A percentile compares a stretch with the other conserved stretches of the same genome.
These are phyloP conservation scores for Paramormyrops hopkinsi DNA, from an alignment of 2,797 vertebrate species.

Conservation along the genomic window DNA sequence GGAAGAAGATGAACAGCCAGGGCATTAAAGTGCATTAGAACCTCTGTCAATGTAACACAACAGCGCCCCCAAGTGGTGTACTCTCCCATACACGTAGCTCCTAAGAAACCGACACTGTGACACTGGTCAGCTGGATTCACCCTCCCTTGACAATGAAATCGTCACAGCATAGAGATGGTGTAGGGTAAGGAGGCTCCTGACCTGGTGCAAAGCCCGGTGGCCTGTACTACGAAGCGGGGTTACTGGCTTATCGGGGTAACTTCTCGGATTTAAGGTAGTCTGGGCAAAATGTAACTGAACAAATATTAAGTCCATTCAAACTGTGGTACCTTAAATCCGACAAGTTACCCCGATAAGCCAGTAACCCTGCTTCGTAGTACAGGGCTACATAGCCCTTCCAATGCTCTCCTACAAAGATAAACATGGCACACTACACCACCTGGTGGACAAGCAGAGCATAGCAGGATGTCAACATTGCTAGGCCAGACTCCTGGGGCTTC, in stretches of 20 bases:
- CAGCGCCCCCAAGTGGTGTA: not conserved
- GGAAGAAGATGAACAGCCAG: not conserved
- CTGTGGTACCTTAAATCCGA: too few relatives aligned
- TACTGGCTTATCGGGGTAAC: too few relatives aligned
- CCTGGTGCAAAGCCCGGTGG: not conserved
- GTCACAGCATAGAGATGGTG: not conserved
- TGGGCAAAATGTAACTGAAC: too few relatives aligned
- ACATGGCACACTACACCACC: not conserved
- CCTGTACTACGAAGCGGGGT: too few relatives aligned
- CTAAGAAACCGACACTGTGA: not conserved
- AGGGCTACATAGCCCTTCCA: not conserved
- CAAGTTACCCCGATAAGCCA: too few relatives aligned
- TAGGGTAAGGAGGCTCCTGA: not conserved
- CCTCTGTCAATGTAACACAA: not conserved
- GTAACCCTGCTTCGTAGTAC: too few relatives aligned
- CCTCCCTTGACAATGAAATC: not conserved
- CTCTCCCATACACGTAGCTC: not conserved
- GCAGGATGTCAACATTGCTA: not conserved
- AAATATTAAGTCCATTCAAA: too few relatives aligned
- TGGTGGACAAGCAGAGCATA: not conserved
- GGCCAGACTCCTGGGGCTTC: not conserved
- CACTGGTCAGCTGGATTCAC: not conserved
- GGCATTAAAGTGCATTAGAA: not conserved
- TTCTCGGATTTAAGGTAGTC: too few relatives aligned
- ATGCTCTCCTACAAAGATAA: not conserved